Evolutionary conservation across 2,797 vertebrate genomes (phyloP).

Genomic region (Fistularia commersonii): DNA sequence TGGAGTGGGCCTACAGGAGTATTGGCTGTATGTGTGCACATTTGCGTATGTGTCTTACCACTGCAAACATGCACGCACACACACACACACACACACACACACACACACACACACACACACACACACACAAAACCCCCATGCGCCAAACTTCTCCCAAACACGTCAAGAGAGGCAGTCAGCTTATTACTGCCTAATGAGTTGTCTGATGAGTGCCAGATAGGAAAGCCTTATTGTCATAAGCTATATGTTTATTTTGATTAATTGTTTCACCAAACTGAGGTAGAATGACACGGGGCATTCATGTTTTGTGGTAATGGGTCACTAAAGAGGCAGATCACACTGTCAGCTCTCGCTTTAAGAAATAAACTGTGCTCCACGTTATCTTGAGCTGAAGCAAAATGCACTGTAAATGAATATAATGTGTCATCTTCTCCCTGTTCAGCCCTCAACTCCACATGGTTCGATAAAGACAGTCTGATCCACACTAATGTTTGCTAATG

Average conservation of each 20-base stretch:
- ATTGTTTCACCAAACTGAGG: constrained; percentile 71
- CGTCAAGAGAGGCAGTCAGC: constrained; percentile 62
- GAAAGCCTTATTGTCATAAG: constrained; percentile 70
- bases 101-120: constrained; percentile 13
- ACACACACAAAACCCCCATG: constrained; percentile 43
- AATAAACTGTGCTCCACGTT: no score
- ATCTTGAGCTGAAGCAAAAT: no score
- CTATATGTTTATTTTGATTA: constrained; percentile 77
- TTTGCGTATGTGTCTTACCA: constrained; percentile 15
- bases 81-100: constrained; percentile 2
- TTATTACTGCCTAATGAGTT: constrained; percentile 79
- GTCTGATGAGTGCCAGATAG: constrained; percentile 72
- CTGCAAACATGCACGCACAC: constrained; percentile 27
- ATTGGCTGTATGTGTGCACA: constrained; percentile 33
- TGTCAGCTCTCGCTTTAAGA: constrained; percentile 12
- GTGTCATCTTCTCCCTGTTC: constrained; percentile 1
- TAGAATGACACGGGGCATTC: constrained; percentile 55
- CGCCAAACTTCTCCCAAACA: constrained; percentile 62
- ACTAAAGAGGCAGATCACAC: constrained; percentile 34
- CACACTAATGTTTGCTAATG: constrained; percentile 13
- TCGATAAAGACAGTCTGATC: not conserved
- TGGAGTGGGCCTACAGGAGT: constrained; percentile 70
- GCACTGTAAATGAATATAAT: no score
- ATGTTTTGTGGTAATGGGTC: constrained; percentile 50
- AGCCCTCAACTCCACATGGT: constrained; percentile 8